Conservation (phyloP, 2,888 invertebrate genomes). For the Nomada fucata region DNA sequence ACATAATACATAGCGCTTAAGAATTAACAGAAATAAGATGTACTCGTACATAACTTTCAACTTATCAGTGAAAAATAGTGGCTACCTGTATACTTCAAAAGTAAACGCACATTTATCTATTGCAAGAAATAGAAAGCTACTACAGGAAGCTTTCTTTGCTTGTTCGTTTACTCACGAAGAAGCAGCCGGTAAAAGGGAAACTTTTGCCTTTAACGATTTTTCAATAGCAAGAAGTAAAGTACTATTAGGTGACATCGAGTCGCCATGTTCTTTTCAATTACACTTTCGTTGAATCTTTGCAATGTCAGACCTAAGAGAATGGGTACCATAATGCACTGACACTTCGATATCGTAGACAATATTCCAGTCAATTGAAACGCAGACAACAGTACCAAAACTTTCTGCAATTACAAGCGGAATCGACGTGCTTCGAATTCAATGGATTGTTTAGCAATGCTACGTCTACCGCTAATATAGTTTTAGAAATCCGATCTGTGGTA, state of each 20-base stretch:
- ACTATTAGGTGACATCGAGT: not conserved
- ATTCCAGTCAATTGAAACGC: slow-evolving; percentile 5
- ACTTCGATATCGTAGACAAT: not conserved
- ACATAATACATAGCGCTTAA: no score
- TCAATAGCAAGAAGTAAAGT: not conserved
- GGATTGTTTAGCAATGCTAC: slow-evolving; percentile 5
- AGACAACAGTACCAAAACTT: slow-evolving; percentile 16
- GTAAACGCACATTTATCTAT: slow-evolving; percentile 5
- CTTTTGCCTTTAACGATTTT: not conserved
- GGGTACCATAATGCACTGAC: not conserved
- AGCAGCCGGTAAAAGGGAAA: not conserved
- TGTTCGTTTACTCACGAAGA: not conserved
- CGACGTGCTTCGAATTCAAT: slow-evolving; percentile 21
- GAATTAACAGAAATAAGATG: no score
- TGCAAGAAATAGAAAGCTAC: not conserved
- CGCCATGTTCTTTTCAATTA: not conserved
- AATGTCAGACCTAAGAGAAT: not conserved
- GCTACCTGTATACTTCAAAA: not conserved
- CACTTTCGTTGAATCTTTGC: not conserved
- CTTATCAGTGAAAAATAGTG: not conserved
- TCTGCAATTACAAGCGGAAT: slow-evolving; percentile 11
- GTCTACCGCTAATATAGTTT: slow-evolving; percentile 20
- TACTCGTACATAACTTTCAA: not conserved
- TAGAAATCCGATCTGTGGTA: not conserved
- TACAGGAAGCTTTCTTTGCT: not conserved